These are phyloP conservation scores for Sardina pilchardus DNA, from an alignment of 2,113 vertebrate genomes.

Conservation along the genomic window DNA sequence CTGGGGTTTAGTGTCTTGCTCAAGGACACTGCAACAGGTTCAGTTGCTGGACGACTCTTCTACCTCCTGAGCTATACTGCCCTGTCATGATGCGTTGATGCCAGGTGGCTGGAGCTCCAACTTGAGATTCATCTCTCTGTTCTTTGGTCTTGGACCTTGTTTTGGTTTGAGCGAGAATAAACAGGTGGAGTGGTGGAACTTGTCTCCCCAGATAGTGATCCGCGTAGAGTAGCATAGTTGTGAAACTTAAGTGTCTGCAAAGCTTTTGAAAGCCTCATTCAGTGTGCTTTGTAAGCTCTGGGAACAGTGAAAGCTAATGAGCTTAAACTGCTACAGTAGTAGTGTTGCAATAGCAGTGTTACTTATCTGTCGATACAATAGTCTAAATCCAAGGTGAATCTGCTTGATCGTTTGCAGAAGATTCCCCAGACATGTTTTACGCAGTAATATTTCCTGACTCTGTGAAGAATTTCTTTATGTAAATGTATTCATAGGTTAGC, in stretches of 20 bases:
- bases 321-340: background rate
- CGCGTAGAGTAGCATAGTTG: too few relatives aligned
- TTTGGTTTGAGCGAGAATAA: background rate
- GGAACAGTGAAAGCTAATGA: too few relatives aligned
- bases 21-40: too few relatives aligned
- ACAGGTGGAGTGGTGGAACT: background rate
- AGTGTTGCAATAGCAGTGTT: background rate
- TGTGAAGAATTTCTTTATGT: background rate
- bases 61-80: too few relatives aligned
- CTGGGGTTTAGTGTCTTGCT: too few relatives aligned
- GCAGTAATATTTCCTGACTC: background rate
- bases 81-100: too few relatives aligned
- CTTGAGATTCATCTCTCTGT: background rate
- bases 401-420: background rate
- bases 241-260: too few relatives aligned
- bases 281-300: too few relatives aligned
- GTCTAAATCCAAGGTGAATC: background rate
- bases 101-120: background rate
- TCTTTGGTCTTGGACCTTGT: background rate
- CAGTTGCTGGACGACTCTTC: too few relatives aligned
- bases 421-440: background rate
- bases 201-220: background rate
- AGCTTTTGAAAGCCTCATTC: too few relatives aligned
- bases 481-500: constrained; percentile 1
- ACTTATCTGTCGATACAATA: background rate